phyloP scores from a whole-genome alignment of 2,888 invertebrate genomes.

The Eupithecia exiguata region DNA sequence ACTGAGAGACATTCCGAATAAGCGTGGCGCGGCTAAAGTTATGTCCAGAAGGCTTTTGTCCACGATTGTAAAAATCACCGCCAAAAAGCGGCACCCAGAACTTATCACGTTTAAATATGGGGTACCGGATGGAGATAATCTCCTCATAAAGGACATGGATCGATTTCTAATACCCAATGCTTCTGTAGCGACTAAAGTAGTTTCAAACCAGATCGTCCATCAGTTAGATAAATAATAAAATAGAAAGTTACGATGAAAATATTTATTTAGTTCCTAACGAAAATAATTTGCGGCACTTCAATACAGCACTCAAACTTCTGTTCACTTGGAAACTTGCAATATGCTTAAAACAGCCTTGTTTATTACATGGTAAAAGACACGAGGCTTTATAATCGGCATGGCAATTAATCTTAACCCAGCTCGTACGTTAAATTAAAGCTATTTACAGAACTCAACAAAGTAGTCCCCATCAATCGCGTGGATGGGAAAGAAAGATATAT shows the following conservation, averaged over 20 bases:
- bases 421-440: neutral
- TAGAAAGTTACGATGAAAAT: neutral
- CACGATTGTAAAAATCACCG: conserved; percentile 98
- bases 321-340: neutral
- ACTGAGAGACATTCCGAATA: conserved; percentile 90
- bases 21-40: conserved; percentile 91
- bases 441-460: neutral
- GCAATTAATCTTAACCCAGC: neutral
- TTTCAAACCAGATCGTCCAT: conserved; percentile 92
- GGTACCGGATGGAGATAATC: conserved; percentile 89
- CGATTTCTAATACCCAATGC: conserved; percentile 96
- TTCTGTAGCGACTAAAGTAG: conserved; percentile 93
- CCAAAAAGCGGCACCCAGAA: conserved; percentile 97
- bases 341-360: neutral
- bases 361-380: neutral
- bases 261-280: neutral
- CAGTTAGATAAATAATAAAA: conserved; percentile 71
- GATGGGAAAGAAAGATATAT: too few relatives aligned
- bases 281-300: neutral
- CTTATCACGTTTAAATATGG: conserved; percentile 99
- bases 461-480: too few relatives aligned
- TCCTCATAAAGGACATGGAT: conserved; percentile 94
- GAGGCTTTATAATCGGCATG: neutral
- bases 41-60: conserved; percentile 94
- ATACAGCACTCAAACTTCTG: neutral